phyloP scores from a whole-genome alignment of 2,113 vertebrate species.

The Aegotheles bennettii region DNA sequence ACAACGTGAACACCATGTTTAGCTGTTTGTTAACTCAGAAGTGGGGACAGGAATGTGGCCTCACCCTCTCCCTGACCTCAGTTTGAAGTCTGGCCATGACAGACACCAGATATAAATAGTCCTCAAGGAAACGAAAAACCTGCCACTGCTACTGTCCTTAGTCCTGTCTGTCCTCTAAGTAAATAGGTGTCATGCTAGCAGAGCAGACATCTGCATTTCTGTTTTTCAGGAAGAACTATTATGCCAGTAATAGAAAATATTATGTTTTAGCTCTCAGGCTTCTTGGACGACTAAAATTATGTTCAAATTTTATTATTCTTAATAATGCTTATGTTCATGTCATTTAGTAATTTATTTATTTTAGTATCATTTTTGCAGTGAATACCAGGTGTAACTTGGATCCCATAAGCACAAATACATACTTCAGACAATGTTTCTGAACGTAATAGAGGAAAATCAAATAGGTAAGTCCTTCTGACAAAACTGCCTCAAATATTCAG shows the following conservation, averaged over 20 bases:
- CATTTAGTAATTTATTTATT: neutral
- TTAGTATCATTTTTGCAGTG: neutral
- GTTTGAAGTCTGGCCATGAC: neutral
- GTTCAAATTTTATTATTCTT: neutral
- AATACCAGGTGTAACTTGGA: neutral
- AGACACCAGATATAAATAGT: neutral
- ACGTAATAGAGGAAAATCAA: neutral
- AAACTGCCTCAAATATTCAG: neutral
- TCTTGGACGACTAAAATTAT: neutral
- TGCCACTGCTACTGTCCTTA: neutral
- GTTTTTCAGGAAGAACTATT: neutral
- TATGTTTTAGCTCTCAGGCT: neutral
- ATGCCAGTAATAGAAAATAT: neutral
- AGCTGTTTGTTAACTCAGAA: neutral
- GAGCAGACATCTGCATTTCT: neutral
- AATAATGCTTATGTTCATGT: neutral
- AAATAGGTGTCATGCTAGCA: accelerated
- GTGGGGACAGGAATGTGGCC: neutral
- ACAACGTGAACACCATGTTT: neutral
- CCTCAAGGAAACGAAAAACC: neutral
- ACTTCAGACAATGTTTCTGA: neutral
- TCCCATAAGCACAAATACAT: neutral
- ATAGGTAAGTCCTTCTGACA: neutral
- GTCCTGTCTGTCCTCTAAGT: neutral
- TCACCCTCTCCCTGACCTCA: neutral